Percentiles rank a stretch among this genome's conserved stretches.
Conservation (phyloP, 2,797 vertebrate genomes). For the Threskiornis aethiopicus region DNA sequence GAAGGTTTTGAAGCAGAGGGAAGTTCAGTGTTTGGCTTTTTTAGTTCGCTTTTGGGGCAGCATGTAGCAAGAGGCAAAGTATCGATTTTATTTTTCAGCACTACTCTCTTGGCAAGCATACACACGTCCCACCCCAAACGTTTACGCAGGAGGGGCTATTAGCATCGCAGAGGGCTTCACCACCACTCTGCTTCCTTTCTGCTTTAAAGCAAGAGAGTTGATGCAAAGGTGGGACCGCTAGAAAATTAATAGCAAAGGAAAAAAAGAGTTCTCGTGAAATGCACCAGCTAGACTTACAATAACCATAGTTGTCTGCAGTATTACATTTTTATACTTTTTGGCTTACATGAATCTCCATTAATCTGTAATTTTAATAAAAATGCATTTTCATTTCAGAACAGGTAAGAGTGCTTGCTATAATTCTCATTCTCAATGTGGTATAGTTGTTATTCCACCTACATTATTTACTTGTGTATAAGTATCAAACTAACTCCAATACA, state of each 20-base stretch:
- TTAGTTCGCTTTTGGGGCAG: not conserved
- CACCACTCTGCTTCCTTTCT: not conserved
- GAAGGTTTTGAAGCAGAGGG: not conserved
- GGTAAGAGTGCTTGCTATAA: not conserved
- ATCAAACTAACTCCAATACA: not conserved
- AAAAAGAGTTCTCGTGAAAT: not conserved
- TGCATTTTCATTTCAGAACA: slow-evolving; percentile 19
- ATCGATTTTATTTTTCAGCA: not conserved
- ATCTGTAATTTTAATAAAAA: slow-evolving; percentile 21
- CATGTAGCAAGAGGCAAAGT: not conserved
- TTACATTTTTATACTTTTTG: not conserved
- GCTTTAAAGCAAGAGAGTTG: not conserved
- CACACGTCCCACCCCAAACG: rapidly evolving
- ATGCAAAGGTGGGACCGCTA: not conserved
- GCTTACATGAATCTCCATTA: not conserved
- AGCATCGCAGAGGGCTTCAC: not conserved
- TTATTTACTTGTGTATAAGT: not conserved
- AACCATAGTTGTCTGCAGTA: not conserved
- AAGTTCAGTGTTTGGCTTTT: not conserved
- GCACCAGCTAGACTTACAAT: not conserved
- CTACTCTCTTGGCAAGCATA: not conserved
- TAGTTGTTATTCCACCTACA: slow-evolving; percentile 24
- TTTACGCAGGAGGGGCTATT: too few species aligned
- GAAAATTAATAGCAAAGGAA: not conserved
- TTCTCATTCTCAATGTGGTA: not conserved